Conservation (phyloP, 2,113 vertebrate genomes). For the Myrmecophaga tridactyla region DNA sequence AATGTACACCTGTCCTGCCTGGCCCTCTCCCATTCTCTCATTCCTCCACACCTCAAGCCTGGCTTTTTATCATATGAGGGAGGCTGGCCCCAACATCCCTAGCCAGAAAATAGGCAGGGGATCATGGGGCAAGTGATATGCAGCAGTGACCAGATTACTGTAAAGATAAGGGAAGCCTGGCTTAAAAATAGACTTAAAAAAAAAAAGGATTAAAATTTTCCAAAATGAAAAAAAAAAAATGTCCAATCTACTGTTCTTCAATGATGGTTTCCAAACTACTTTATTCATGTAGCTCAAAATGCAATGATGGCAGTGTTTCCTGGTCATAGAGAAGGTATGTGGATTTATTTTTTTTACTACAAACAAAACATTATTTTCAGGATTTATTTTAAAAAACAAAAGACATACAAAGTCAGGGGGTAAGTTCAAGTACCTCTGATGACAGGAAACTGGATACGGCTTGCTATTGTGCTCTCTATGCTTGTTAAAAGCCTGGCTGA, state of each 20-base stretch:
- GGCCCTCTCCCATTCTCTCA: background rate
- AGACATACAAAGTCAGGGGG: background rate
- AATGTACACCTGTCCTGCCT: too few species aligned
- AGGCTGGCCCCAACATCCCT: background rate
- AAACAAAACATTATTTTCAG: background rate
- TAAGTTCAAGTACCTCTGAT: background rate
- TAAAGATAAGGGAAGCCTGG: background rate
- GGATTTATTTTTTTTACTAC: background rate
- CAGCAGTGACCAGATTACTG: background rate
- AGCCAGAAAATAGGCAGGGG: background rate
- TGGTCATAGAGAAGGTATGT: background rate
- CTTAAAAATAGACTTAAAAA: too few species aligned
- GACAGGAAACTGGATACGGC: background rate
- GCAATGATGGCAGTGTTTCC: background rate
- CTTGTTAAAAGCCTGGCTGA: background rate
- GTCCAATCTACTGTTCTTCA: background rate
- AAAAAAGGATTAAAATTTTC: too few species aligned
- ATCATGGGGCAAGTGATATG: background rate
- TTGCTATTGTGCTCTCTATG: background rate
- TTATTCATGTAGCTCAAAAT: constrained; percentile 19
- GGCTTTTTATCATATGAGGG: background rate
- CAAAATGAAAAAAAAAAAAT: too few species aligned
- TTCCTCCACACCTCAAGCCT: too few species aligned
- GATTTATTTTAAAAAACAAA: background rate
- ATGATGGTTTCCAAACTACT: background rate